Conservation (phyloP, 2,888 invertebrate species). For the Eugnorisma glareosa region DNA sequence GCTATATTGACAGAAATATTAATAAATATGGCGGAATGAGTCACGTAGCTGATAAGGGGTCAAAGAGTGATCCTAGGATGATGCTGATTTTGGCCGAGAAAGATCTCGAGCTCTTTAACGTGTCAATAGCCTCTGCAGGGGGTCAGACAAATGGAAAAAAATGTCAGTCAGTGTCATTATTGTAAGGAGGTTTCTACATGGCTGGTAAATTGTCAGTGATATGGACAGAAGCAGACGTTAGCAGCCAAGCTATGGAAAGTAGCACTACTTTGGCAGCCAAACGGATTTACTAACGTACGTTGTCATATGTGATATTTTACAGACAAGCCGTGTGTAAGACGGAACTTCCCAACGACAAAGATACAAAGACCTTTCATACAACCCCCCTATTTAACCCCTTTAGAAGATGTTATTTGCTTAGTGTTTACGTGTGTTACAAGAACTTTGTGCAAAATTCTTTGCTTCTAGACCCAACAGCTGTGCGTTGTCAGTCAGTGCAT, state of each 20-base stretch:
- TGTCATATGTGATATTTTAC: not conserved
- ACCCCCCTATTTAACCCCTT: not conserved
- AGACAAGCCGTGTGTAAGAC: not conserved
- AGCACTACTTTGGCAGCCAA: not conserved
- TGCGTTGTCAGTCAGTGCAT: not conserved
- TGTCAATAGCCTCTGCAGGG: not conserved
- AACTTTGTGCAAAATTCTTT: not conserved
- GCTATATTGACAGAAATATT: not conserved
- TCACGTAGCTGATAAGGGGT: constrained; percentile 42
- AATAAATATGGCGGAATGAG: not conserved
- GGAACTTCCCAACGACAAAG: not conserved
- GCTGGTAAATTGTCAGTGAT: not conserved
- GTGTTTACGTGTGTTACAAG: not conserved
- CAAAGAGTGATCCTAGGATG: not conserved
- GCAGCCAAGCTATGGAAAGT: not conserved
- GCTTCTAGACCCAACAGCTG: not conserved
- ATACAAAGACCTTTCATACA: not conserved
- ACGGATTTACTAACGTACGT: not conserved
- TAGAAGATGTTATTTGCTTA: not conserved
- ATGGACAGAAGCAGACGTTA: no score
- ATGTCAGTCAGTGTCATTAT: not conserved
- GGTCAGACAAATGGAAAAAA: not conserved
- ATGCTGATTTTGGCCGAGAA: not conserved
- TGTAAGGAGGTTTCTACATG: not conserved
- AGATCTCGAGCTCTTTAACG: not conserved